phyloP scores from a whole-genome alignment of 2,888 invertebrate genomes.

The Clivina fossor region DNA sequence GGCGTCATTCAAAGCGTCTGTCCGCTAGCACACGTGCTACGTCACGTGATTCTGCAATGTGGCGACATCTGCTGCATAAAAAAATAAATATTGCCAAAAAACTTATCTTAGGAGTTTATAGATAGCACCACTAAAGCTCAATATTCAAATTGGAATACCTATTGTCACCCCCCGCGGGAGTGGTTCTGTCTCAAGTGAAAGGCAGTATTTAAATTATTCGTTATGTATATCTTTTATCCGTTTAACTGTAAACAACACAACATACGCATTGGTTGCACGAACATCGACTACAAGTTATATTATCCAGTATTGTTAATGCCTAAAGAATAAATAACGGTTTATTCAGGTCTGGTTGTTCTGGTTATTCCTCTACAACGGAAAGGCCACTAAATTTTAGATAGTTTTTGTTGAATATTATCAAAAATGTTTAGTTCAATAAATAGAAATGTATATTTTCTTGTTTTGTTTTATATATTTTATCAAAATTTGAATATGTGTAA shows the following conservation, averaged over 20 bases:
- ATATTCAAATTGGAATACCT: too few relatives aligned
- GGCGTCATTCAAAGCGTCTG: too few relatives aligned
- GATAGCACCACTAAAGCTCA: too few relatives aligned
- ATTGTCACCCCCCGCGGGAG: too few relatives aligned
- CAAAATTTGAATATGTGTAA: slow-evolving; percentile 9
- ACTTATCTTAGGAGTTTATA: too few relatives aligned
- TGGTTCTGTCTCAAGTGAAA: slow-evolving; percentile 30
- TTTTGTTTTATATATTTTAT: slow-evolving; percentile 25
- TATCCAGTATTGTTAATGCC: slow-evolving; percentile 16
- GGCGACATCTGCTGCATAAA: too few relatives aligned
- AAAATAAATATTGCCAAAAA: too few relatives aligned
- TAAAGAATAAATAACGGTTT: slow-evolving; percentile 30
- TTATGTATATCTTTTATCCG: slow-evolving; percentile 6
- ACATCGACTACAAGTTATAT: slow-evolving; percentile 1
- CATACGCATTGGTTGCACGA: background rate
- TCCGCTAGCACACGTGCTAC: too few relatives aligned
- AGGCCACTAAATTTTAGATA: slow-evolving; percentile 18
- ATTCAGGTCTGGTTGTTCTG: too few relatives aligned
- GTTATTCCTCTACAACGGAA: slow-evolving; percentile 17
- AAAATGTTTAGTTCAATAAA: slow-evolving; percentile 27
- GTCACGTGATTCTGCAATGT: too few relatives aligned
- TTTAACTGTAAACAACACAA: slow-evolving; percentile 5
- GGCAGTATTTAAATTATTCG: slow-evolving; percentile 15
- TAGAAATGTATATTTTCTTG: slow-evolving; percentile 22
- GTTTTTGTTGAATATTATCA: slow-evolving; percentile 1